A percentile compares a stretch with the other conserved stretches of the same genome.
Evolutionary conservation across 1,140 invertebrate species (phyloP).

Genomic region (Colletes gigas): DNA sequence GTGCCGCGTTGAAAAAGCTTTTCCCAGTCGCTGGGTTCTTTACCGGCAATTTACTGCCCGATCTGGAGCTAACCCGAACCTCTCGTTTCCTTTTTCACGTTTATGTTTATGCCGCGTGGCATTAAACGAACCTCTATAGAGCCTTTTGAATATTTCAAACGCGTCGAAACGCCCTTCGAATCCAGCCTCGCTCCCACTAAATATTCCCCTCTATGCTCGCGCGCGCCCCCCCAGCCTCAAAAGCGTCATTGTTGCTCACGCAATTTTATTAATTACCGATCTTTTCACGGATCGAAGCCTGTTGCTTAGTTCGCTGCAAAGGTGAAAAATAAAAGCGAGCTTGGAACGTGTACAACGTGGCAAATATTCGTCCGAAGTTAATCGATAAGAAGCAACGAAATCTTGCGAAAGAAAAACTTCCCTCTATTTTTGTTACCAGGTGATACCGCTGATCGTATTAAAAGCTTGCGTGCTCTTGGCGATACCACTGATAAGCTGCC

Average conservation of each 20-base stretch:
- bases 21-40: background rate
- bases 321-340: too few relatives aligned
- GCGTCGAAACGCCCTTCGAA: background rate
- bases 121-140: background rate
- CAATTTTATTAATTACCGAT: background rate
- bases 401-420: too few relatives aligned
- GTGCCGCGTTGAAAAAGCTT: background rate
- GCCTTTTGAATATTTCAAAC: slow-evolving; percentile 2
- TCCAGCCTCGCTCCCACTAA: background rate
- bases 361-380: too few relatives aligned
- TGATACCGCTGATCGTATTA: slow-evolving; percentile 70
- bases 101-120: background rate
- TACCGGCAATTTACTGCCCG: slow-evolving; percentile 16
- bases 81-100: background rate
- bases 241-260: background rate
- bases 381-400: too few relatives aligned
- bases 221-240: background rate
- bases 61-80: too few relatives aligned
- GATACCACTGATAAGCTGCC: slow-evolving; percentile 57
- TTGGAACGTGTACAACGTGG: too few relatives aligned
- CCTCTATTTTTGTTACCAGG: slow-evolving; percentile 67
- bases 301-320: too few relatives aligned
- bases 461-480: slow-evolving; percentile 40
- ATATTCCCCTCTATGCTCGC: background rate
- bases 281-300: background rate